Evolutionary conservation across 2,797 vertebrate species (phyloP).

Genomic region (Sarcophilus harrisii): DNA sequence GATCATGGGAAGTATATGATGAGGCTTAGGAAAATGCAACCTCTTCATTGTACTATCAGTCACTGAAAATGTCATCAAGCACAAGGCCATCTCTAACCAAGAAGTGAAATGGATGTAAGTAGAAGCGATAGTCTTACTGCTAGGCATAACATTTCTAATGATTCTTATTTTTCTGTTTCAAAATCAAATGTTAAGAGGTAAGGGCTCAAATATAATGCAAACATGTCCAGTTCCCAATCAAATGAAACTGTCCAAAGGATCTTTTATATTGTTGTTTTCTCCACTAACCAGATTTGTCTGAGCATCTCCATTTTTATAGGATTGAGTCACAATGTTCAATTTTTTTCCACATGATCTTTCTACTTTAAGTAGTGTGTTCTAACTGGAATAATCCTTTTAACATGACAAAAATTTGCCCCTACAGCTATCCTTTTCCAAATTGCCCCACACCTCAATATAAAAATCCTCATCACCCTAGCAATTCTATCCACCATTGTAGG

Average conservation of each 20-base stretch:
- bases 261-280: not conserved
- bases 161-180: not conserved
- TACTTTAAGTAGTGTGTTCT: not conserved
- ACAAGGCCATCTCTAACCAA: not conserved
- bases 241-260: not conserved
- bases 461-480: no score
- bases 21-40: not conserved
- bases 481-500: no score
- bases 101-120: not conserved
- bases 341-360: not conserved
- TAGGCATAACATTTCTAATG: not conserved
- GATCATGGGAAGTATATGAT: not conserved
- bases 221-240: not conserved
- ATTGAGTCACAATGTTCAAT: not conserved
- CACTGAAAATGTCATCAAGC: not conserved
- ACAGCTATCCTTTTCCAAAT: no score
- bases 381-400: no score
- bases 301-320: not conserved
- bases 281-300: not conserved
- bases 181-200: not conserved
- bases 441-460: no score
- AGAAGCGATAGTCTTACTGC: not conserved
- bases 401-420: no score
- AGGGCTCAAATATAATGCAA: not conserved
- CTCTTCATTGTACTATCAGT: not conserved